phyloP scores from a whole-genome alignment of 2,113 vertebrate species.

The Neomonachus schauinslandi region DNA sequence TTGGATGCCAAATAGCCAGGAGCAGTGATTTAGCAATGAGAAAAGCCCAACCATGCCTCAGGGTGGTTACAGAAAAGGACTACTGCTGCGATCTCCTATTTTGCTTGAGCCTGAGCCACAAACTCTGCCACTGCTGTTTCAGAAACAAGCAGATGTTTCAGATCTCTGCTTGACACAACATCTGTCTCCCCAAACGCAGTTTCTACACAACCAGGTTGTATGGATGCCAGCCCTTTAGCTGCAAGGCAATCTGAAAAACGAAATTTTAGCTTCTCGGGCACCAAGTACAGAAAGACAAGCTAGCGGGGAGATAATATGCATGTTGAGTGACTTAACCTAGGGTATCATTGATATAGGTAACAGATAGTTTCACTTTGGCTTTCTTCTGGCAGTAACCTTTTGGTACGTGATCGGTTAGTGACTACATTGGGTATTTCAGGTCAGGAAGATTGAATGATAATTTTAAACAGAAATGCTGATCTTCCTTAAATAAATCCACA shows the following conservation, averaged over 20 bases:
- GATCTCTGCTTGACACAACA: neutral
- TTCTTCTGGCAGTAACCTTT: neutral
- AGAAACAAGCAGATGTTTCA: neutral
- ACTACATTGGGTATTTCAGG: neutral
- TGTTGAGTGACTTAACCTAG: neutral
- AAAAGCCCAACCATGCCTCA: neutral
- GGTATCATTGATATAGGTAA: neutral
- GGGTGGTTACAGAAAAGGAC: neutral
- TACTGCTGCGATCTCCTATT: neutral
- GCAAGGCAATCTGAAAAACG: neutral
- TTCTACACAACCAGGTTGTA: neutral
- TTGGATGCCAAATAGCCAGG: neutral
- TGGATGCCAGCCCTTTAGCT: neutral
- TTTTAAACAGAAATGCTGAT: neutral
- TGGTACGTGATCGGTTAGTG: neutral
- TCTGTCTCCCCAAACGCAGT: neutral
- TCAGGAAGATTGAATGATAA: neutral
- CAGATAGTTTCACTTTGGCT: neutral
- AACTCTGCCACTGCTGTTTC: neutral
- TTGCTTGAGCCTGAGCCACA: neutral
- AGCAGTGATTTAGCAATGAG: neutral
- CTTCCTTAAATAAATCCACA: neutral
- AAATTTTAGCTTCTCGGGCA: neutral
- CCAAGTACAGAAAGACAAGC: neutral
- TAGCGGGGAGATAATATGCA: neutral